Evolutionary conservation across 2,797 vertebrate species (phyloP).

Genomic region (Sparidentex hasta): DNA sequence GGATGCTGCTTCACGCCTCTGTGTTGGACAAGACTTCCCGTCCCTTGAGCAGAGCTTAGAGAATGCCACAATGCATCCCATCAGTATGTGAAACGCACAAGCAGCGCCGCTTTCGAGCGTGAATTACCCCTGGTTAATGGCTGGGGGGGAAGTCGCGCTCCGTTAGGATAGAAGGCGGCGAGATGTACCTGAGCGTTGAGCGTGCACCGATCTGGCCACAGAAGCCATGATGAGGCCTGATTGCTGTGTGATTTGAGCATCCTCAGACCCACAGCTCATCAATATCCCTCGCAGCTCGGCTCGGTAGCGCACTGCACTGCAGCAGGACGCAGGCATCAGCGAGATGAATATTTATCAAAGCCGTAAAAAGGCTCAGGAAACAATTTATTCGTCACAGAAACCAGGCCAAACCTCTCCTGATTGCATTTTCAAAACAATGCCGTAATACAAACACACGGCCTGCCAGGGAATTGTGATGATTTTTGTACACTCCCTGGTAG

Average conservation of each 20-base stretch:
- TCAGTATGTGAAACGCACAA: slow-evolving; percentile 42
- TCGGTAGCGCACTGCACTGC: slow-evolving; percentile 51
- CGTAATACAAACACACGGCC: slow-evolving; percentile 8
- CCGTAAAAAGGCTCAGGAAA: slow-evolving; percentile 45
- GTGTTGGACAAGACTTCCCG: slow-evolving; percentile 48
- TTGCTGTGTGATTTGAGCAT: slow-evolving; percentile 73
- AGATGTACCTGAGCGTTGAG: slow-evolving; percentile 43
- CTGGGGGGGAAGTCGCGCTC: slow-evolving; percentile 17
- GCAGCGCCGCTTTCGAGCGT: slow-evolving; percentile 15
- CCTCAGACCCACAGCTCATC: slow-evolving; percentile 68
- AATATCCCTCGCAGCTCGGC: slow-evolving; percentile 54
- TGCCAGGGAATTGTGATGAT: slow-evolving; percentile 1
- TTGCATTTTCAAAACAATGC: slow-evolving; percentile 35
- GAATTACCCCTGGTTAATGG: slow-evolving; percentile 20
- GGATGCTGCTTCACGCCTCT: slow-evolving; percentile 45
- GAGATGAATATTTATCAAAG: slow-evolving; percentile 69
- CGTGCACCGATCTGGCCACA: slow-evolving; percentile 43
- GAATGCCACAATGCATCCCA: slow-evolving; percentile 54
- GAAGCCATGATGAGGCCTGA: slow-evolving; percentile 69
- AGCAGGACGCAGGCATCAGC: slow-evolving; percentile 44
- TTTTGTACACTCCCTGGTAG: slow-evolving; percentile 10
- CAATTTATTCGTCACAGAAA: slow-evolving; percentile 51
- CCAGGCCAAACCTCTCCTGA: slow-evolving; percentile 28
- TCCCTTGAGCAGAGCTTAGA: slow-evolving; percentile 52
- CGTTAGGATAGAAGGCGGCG: slow-evolving; percentile 13